A percentile compares a stretch with the other conserved stretches of the same genome.
Conservation (phyloP, 2,113 vertebrate species). For the Daboia siamensis region DNA sequence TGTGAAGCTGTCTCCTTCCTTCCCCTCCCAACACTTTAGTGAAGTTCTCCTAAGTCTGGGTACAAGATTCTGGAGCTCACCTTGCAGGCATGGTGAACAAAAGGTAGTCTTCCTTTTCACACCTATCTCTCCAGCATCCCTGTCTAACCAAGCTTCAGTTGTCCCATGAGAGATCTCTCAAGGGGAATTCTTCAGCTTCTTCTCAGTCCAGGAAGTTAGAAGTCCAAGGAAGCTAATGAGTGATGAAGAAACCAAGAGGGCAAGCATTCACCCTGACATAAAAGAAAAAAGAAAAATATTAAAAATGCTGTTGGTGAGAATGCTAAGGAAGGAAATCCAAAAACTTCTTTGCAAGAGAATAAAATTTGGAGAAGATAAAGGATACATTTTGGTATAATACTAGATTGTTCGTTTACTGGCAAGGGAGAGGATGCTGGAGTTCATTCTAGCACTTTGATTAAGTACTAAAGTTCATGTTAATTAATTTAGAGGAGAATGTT, state of each 20-base stretch:
- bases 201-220: background rate
- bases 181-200: background rate
- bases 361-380: background rate
- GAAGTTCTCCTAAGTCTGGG: background rate
- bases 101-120: background rate
- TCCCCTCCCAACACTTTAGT: background rate
- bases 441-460: background rate
- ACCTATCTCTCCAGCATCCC: background rate
- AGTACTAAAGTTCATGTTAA: conserved; percentile 22
- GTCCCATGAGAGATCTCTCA: background rate
- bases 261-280: background rate
- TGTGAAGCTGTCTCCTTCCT: background rate
- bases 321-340: background rate
- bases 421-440: background rate
- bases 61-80: background rate
- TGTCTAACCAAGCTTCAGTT: background rate
- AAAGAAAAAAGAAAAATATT: background rate
- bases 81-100: background rate
- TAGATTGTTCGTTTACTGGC: background rate
- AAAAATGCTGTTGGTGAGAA: background rate
- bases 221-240: background rate
- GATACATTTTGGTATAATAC: background rate
- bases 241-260: background rate
- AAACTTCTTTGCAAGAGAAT: background rate
- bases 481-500: conserved; percentile 37